A percentile compares a stretch with the other conserved stretches of the same genome.
These are phyloP conservation scores for Temnothorax rugatulus DNA, from an alignment of 2,888 invertebrate genomes.

Conservation along the genomic window DNA sequence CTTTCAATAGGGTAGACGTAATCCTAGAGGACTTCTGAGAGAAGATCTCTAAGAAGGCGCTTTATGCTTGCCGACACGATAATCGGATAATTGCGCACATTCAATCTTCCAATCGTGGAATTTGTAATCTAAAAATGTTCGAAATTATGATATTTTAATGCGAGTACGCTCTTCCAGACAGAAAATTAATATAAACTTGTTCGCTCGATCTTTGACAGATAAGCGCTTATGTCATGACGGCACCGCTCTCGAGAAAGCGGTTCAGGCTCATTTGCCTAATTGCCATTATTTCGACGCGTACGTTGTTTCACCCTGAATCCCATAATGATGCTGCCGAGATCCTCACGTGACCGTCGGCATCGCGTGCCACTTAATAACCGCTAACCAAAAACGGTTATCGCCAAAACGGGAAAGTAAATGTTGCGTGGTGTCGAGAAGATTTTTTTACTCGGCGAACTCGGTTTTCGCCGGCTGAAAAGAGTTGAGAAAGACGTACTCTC, in stretches of 20 bases:
- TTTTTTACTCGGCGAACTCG: not conserved
- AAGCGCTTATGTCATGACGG: not conserved
- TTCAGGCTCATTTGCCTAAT: not conserved
- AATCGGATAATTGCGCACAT: conserved; percentile 4
- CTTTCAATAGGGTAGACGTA: not conserved
- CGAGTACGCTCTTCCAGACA: not conserved
- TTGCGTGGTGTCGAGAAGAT: not conserved
- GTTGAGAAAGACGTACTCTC: conserved; percentile 29
- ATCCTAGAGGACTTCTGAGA: not conserved
- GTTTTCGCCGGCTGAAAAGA: not conserved
- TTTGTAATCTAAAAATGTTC: conserved; percentile 4
- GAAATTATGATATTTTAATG: conserved; percentile 1
- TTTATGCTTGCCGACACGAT: not conserved
- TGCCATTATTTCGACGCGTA: not conserved
- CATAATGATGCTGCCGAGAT: not conserved
- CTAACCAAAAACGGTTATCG: not conserved
- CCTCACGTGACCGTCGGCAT: not conserved
- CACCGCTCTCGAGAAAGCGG: not conserved
- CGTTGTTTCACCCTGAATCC: not conserved
- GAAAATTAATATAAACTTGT: not conserved
- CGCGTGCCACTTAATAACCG: not conserved
- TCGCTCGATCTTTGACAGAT: not conserved
- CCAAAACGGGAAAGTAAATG: not conserved
- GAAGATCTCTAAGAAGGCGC: not conserved
- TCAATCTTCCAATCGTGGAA: not conserved